These are phyloP conservation scores for Xiphophorus hellerii DNA, from an alignment of 2,113 vertebrate genomes.

Conservation along the genomic window DNA sequence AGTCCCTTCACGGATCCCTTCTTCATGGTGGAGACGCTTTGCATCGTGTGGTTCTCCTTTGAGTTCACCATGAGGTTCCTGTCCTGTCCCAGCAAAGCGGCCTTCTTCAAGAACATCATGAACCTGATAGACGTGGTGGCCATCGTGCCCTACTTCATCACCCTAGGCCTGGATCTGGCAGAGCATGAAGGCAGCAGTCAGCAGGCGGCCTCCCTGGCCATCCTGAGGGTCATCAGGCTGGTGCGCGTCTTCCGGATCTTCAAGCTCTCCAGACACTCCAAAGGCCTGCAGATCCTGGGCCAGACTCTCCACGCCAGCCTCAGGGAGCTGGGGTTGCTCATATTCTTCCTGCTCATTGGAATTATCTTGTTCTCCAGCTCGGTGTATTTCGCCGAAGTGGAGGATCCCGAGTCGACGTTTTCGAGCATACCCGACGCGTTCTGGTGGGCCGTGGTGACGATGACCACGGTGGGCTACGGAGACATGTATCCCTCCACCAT, in stretches of 20 bases:
- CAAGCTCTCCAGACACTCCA: constrained; percentile 95
- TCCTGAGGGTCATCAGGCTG: constrained; percentile 91
- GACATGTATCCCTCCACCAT: constrained; percentile 95
- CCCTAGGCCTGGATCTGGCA: constrained; percentile 87
- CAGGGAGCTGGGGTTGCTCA: constrained; percentile 90
- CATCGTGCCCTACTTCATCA: constrained; percentile 93
- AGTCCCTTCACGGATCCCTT: constrained; percentile 90
- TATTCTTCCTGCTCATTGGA: constrained; percentile 94
- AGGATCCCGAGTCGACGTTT: constrained; percentile 87
- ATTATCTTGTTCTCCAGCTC: constrained; percentile 95
- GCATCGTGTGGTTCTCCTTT: constrained; percentile 94
- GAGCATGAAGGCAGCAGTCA: constrained; percentile 87
- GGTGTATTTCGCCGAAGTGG: constrained; percentile 93
- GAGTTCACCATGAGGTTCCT: constrained; percentile 91
- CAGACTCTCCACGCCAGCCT: constrained; percentile 92
- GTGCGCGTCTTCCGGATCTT: constrained; percentile 95
- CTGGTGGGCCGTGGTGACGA: constrained; percentile 97
- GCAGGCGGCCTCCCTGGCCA: constrained; percentile 90
- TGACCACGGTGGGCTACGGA: constrained; percentile 97
- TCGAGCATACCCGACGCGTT: constrained; percentile 94
- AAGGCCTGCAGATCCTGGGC: constrained; percentile 94
- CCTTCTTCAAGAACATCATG: constrained; percentile 93
- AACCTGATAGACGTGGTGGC: constrained; percentile 92
- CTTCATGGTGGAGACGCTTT: constrained; percentile 92
- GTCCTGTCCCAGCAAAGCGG: constrained; percentile 89